These are phyloP conservation scores for sheep (Ovis aries) DNA, from an alignment of 2,113 vertebrate species.

Conservation along the genomic window ARS-UI_Ramb_v3.0 NC_056073.1:35790001-35790500, in stretches of 20 bases:
- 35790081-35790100: not conserved
- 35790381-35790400: not conserved
- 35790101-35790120: not conserved
- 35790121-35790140: not conserved
- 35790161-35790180: not conserved
- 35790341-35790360: not conserved
- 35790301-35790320: constrained; percentile 46
- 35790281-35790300: constrained; percentile 84
- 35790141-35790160: not conserved
- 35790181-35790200: not conserved
- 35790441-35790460: not conserved
- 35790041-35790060: not conserved
- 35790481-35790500: not conserved
- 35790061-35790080: not conserved
- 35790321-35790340: not conserved
- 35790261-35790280: constrained; percentile 91
- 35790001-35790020: not conserved
- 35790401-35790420: not conserved
- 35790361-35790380: not conserved
- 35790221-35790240: not conserved
- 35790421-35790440: not conserved
- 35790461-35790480: not conserved
- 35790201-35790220: not conserved
- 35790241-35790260: not conserved
- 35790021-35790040: not conserved